A percentile compares a stretch with the other conserved stretches of the same genome.
Evolutionary conservation across 2,888 invertebrate species (phyloP).

Genomic region (Phengaris arion): DNA sequence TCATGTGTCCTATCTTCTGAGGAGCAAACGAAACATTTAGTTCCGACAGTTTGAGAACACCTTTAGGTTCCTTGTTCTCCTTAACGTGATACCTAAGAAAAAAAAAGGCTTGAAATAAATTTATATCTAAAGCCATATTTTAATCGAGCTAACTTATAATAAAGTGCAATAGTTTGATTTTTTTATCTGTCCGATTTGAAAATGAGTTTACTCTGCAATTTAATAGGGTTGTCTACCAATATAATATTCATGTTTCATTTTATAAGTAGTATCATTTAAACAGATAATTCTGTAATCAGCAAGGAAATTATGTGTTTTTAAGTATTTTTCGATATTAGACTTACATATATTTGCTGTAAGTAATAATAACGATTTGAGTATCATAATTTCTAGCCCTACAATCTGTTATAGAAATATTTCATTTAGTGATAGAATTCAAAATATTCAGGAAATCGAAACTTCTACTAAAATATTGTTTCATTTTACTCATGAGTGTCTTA

Average conservation of each 20-base stretch:
- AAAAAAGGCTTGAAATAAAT: neutral
- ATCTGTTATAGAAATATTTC: neutral
- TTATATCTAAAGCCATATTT: constrained; percentile 4
- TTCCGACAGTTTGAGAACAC: constrained; percentile 88
- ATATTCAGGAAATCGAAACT: neutral
- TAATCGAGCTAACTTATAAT: constrained; percentile 11
- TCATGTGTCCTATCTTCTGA: constrained; percentile 87
- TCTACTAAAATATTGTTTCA: neutral
- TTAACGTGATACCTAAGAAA: constrained; percentile 82
- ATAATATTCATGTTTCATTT: neutral
- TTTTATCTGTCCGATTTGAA: neutral
- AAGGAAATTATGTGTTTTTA: too few species aligned
- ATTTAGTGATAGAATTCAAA: neutral
- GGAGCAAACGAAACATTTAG: constrained; percentile 92
- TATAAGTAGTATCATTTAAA: neutral
- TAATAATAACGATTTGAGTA: too few species aligned
- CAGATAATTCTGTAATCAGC: too few species aligned
- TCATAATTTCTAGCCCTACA: neutral
- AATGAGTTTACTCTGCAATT: neutral
- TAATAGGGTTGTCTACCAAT: neutral
- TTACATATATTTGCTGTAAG: too few species aligned
- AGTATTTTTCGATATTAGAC: too few species aligned
- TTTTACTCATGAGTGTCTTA: neutral
- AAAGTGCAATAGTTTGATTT: neutral
- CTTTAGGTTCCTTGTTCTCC: constrained; percentile 89